phyloP scores from a whole-genome alignment of 2,888 invertebrate genomes.

The Ceramica pisi region DNA sequence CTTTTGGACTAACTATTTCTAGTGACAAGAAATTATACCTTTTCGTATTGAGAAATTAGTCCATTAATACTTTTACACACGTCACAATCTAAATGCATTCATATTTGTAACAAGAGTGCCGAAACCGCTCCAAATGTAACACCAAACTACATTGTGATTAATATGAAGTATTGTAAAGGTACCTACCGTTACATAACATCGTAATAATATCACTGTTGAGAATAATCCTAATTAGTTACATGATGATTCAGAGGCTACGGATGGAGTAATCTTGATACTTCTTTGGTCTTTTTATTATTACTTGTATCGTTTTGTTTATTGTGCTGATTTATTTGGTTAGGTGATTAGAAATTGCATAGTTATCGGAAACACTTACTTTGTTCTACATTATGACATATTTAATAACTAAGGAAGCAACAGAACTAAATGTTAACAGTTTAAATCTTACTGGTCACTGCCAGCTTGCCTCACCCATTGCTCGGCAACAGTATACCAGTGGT shows the following conservation, averaged over 20 bases:
- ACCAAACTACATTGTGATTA: constrained; percentile 44
- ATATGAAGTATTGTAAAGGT: constrained; percentile 50
- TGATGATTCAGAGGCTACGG: constrained; percentile 12
- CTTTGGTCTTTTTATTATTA: neutral
- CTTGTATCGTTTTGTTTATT: neutral
- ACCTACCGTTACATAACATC: constrained; percentile 44
- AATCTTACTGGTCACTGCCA: neutral
- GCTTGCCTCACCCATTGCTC: neutral
- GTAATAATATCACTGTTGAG: constrained; percentile 43
- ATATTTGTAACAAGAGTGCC: too few relatives aligned
- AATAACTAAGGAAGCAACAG: too few relatives aligned
- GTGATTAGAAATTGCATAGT: neutral
- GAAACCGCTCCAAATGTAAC: too few relatives aligned
- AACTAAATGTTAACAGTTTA: too few relatives aligned
- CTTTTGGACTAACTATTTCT: too few relatives aligned
- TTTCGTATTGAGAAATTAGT: too few relatives aligned
- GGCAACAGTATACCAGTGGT: neutral
- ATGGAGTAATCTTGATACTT: constrained; percentile 44
- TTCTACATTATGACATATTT: too few relatives aligned
- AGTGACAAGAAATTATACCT: too few relatives aligned
- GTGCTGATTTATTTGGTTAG: neutral
- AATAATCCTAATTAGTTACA: constrained; percentile 59
- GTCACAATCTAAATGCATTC: too few relatives aligned
- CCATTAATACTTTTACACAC: too few relatives aligned
- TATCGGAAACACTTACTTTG: neutral